Evolutionary conservation across 2,888 invertebrate genomes (phyloP), one percentile per base, ranked within the genome.

Genomic region (Drosophila ochracea): DNA sequence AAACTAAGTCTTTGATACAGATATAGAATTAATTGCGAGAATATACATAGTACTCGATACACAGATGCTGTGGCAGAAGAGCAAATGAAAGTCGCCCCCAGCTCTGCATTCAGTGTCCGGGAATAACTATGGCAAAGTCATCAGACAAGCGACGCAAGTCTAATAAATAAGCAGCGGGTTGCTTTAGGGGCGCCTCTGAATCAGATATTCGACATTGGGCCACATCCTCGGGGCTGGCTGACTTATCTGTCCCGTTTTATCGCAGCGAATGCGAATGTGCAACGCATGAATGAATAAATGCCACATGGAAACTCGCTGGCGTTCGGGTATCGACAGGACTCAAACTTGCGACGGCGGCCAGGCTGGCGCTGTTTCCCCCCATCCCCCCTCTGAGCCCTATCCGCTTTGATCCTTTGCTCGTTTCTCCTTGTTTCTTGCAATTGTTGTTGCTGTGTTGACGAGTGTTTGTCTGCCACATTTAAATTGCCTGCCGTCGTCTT

Each of bases 251-350:
- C 28, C 69, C 73, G 76, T 85, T 86, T 76, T 77, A 78, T 85
- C 88, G 62, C 69, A 61, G 74, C 76, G 61, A 78, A 82, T 75
- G 76, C 75, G 82, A 84, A 78, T 79, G 78, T 82, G 88, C 82
- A 80, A 88, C 86, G 89, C 89, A 83, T 90, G 89, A 90, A 90
- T 89, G 90, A 82, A 76, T 83, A 83, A 80, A 83, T 76, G 63
- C 76, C 78, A 75, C 79, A 80, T 73, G 66, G 72, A 72, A 76
- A 58, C 47, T 71, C 33, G 68, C 53, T 55, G 28, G 62, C 54
- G 73, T 65, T 49, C 57, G 58, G 50, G 49, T 77, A 77, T 82
- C 73, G 82, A 77, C 77, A 73, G 82, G 78, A 70, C 68, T 79
- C 59, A 67, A 62, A 59, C 54, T 50, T 39, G 41, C 58, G 35